These are phyloP conservation scores for Cetonia aurata DNA, from an alignment of 2,888 invertebrate genomes.

Conservation along the genomic window DNA sequence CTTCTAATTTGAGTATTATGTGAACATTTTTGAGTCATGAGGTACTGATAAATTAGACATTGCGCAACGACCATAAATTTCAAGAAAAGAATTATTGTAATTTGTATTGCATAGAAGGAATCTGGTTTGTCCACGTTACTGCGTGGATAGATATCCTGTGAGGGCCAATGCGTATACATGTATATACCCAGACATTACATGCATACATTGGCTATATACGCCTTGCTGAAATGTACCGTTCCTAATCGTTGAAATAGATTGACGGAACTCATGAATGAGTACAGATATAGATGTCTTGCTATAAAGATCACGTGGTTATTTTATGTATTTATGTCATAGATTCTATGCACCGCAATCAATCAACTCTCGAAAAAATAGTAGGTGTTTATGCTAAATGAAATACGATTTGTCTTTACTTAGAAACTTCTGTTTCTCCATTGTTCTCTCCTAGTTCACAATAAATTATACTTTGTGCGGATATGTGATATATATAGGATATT, in stretches of 20 bases:
- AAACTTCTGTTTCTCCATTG: constrained; percentile 28
- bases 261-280: constrained; percentile 20
- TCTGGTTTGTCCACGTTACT: constrained; percentile 10
- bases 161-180: not conserved
- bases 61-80: constrained; percentile 31
- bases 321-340: constrained; percentile 36
- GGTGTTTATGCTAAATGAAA: constrained; percentile 27
- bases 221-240: constrained; percentile 8
- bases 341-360: constrained; percentile 23
- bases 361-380: constrained; percentile 20
- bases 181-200: not conserved
- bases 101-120: constrained; percentile 17
- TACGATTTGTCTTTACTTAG: constrained; percentile 35
- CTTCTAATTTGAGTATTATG: constrained; percentile 38
- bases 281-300: constrained; percentile 35
- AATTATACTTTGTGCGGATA: constrained; percentile 21
- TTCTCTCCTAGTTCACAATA: constrained; percentile 13
- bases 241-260: constrained; percentile 30
- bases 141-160: not conserved
- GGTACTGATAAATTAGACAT: constrained; percentile 39
- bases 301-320: constrained; percentile 17
- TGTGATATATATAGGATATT: not conserved
- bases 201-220: not conserved
- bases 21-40: constrained; percentile 36
- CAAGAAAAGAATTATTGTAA: constrained; percentile 15